Evolutionary conservation across 1,140 invertebrate genomes (phyloP).

Genomic region (Medauroidea extradentata): DNA sequence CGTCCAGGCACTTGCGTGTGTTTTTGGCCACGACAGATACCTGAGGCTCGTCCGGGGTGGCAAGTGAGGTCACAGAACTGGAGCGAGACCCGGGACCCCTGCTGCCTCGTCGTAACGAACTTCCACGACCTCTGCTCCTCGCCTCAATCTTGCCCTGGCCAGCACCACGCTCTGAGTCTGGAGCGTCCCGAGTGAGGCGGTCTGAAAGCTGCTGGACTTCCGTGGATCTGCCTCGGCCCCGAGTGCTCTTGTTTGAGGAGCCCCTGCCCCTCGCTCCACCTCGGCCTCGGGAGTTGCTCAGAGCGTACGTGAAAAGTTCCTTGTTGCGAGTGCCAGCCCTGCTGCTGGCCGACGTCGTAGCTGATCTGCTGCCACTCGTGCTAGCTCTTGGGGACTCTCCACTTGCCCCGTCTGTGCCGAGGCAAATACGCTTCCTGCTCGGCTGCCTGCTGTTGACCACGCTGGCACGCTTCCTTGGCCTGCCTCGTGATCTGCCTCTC

Average conservation of each 20-base stretch:
- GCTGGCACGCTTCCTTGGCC: no score
- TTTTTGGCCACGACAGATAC: no score
- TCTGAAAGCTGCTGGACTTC: no score
- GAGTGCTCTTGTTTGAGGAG: slow-evolving; percentile 28
- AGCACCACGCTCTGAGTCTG: slow-evolving; percentile 13
- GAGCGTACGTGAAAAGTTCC: slow-evolving; percentile 26
- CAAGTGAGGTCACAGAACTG: no score
- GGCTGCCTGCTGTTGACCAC: slow-evolving; percentile 3
- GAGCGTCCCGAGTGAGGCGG: no score
- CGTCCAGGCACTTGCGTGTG: no score
- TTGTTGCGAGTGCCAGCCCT: slow-evolving; percentile 30
- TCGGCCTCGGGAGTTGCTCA: slow-evolving; percentile 36
- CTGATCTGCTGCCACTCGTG: slow-evolving; percentile 33
- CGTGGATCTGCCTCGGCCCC: slow-evolving; percentile 34
- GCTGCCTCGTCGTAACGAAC: no score
- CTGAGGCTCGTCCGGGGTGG: no score
- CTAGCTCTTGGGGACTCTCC: slow-evolving; percentile 45
- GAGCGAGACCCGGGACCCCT: no score
- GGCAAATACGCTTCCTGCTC: slow-evolving; percentile 18
- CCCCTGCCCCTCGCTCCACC: slow-evolving; percentile 29
- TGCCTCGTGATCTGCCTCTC: no score
- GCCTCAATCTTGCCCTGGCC: no score
- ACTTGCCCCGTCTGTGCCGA: slow-evolving; percentile 37
- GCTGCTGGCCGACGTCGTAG: slow-evolving; percentile 33
- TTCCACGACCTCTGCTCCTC: no score